Base-by-base conservation (phyloP, 2,113 vertebrate species). In the Leucoraja erinaceus region DNA sequence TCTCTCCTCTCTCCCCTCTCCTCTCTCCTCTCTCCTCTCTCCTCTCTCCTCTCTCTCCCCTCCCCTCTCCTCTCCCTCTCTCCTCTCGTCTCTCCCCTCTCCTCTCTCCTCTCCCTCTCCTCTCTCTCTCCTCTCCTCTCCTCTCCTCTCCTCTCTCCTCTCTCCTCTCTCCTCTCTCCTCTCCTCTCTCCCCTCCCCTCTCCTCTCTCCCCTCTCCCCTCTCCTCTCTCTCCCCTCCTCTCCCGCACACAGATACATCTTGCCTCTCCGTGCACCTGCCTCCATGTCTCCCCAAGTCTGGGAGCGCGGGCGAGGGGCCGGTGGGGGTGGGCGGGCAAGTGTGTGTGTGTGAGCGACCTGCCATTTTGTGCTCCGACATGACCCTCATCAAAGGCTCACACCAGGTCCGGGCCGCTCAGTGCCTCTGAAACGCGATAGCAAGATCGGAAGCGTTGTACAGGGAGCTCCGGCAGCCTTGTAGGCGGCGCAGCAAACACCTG, bases 331-430 rank as follows among this genome's bases (percentile, higher is more conserved):
- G 96, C 96, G 95, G 96, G 96, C 96, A 94, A 95, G 95, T 96
- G 97, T 97, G 96, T 96, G 95, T 93, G 96, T 96, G 38, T 3
- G 95, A 93, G 96, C 96, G 97, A 97, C 97, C 97, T 98, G 98
- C 98, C 98, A 98, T 98, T 97, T 99, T 98, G 98, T 98, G 97
- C 96, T 95, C 95, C 95, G 96, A 20, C 95, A 96, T 96, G 96
- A 97, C 97, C 97, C 97, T 88, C 83, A 66, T 96, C 95, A 95
- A 95, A 95, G 94, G 95, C 95, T 93, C 93, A 95, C 95, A 94
- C 95, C 95, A 94, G 95, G 96, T 96, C 94, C 96, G 96, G 95
- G 90, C 95, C 94, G 95, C 95, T 95, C 93, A 96, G 96, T 94
- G 95, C 95, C 94, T 95, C 94, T 94, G 95, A 95, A 95, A 95